Conservation (phyloP, 64 coral and sea anemone genomes). For the Acropora yongei region DNA sequence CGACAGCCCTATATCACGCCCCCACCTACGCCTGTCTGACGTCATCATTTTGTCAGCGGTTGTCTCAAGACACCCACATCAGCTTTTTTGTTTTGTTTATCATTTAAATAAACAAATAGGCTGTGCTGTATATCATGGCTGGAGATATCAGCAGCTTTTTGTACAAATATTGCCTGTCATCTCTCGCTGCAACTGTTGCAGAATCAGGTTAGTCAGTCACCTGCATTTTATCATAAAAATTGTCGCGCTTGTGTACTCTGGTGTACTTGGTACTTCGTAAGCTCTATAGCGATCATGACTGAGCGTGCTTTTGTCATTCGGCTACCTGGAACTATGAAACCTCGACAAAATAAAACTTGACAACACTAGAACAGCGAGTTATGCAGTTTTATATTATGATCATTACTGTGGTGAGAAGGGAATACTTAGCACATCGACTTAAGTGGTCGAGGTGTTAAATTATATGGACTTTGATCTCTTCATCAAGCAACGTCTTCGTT, state of each 20-base stretch:
- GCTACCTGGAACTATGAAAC: too few species aligned
- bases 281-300: background rate
- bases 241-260: background rate
- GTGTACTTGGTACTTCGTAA: background rate
- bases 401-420: too few species aligned
- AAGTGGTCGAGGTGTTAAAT: background rate
- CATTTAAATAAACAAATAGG: background rate
- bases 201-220: conserved; percentile 70
- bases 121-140: conserved; percentile 3
- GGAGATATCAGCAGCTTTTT: conserved; percentile 57
- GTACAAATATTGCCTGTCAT: conserved; percentile 85
- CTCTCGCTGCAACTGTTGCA: conserved; percentile 85
- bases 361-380: too few species aligned
- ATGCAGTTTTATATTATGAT: too few species aligned
- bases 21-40: background rate
- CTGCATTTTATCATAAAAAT: background rate
- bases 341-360: too few species aligned
- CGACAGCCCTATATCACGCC: background rate
- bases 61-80: background rate
- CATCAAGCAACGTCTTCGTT: too few species aligned
- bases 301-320: background rate
- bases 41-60: background rate
- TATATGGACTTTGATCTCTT: background rate
- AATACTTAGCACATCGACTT: too few species aligned
- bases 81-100: background rate